A percentile compares a stretch with the other conserved stretches of the same genome.
These are phyloP conservation scores for Anniella stebbinsi DNA, from an alignment of 2,797 vertebrate species.

Conservation along the genomic window DNA sequence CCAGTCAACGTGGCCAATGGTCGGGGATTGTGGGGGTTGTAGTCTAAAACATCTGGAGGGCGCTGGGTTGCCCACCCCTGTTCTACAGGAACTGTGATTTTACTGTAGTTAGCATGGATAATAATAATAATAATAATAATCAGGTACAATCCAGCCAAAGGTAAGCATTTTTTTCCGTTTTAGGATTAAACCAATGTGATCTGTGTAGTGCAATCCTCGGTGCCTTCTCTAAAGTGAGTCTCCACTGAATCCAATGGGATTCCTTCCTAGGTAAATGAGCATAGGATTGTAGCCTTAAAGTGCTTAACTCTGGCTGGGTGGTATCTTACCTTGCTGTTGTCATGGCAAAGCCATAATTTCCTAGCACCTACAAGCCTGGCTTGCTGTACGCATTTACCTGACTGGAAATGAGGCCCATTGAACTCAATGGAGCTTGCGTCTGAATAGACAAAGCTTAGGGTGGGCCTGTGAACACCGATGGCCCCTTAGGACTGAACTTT, in stretches of 20 bases:
- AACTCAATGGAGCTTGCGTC: not conserved
- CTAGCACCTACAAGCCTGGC: not conserved
- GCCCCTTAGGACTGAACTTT: not conserved
- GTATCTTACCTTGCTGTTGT: not conserved
- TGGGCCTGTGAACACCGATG: not conserved
- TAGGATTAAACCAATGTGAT: too few species aligned
- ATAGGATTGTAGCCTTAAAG: not conserved
- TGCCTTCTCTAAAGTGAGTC: not conserved
- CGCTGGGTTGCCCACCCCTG: too few species aligned
- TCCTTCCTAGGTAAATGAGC: not conserved
- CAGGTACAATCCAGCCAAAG: not conserved
- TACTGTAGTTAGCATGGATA: too few species aligned
- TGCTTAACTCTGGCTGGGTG: not conserved
- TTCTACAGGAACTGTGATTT: too few species aligned
- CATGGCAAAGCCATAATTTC: not conserved
- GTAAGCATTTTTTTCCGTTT: not conserved
- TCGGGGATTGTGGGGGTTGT: not conserved
- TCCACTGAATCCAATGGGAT: not conserved
- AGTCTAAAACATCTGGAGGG: not conserved
- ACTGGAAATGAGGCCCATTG: not conserved
- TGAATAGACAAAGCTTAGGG: not conserved
- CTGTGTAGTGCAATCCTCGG: not conserved
- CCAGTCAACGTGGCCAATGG: not conserved
- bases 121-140: not conserved
- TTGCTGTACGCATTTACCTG: not conserved